A percentile compares a stretch with the other conserved stretches of the same genome.
These are phyloP conservation scores for Cyrtorhinus lividipennis DNA, from an alignment of 1,140 invertebrate species.

Conservation along the genomic window DNA sequence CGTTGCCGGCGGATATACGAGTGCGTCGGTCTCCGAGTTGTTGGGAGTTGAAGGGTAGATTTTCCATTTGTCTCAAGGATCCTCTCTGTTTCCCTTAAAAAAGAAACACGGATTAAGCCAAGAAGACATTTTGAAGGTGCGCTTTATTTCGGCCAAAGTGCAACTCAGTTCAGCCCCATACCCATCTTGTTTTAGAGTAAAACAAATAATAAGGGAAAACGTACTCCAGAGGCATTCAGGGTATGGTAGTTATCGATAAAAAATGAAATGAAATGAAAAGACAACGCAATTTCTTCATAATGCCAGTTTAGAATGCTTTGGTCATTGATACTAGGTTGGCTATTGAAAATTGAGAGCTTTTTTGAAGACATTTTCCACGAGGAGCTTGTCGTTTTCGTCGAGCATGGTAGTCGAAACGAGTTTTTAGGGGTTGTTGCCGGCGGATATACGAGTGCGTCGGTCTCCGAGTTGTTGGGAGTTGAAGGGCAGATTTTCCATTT, in stretches of 20 bases:
- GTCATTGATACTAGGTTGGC: background rate
- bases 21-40: background rate
- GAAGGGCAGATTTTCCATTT: slow-evolving; percentile 44
- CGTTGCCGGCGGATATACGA: background rate
- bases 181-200: too few species aligned
- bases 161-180: too few species aligned
- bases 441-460: background rate
- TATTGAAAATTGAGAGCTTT: slow-evolving; percentile 6
- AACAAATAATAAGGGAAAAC: too few species aligned
- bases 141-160: too few species aligned
- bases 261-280: too few species aligned
- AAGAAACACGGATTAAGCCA: too few species aligned
- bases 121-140: too few species aligned
- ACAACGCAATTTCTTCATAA: too few species aligned
- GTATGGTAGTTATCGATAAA: too few species aligned
- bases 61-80: background rate
- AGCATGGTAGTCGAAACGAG: background rate
- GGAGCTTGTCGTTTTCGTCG: background rate
- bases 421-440: background rate
- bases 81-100: slow-evolving; percentile 27
- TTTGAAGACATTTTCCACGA: slow-evolving; percentile 8
- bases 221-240: too few species aligned
- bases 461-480: slow-evolving; percentile 32
- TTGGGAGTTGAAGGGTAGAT: slow-evolving; percentile 57
- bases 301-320: background rate